phyloP scores from a whole-genome alignment of 2,797 vertebrate genomes.

The Siniperca scherzeri region DNA sequence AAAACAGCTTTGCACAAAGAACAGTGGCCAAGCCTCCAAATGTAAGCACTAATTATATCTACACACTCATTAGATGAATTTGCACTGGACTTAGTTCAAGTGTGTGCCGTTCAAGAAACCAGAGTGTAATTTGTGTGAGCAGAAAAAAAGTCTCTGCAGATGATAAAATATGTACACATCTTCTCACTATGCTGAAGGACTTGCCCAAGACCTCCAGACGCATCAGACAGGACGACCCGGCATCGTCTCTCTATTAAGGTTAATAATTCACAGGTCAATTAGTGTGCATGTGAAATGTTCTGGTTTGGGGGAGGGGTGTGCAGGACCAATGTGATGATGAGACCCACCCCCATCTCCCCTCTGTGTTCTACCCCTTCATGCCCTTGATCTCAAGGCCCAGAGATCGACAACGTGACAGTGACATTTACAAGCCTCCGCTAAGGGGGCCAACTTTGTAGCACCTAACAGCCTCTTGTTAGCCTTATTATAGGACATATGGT shows the following conservation, averaged over 20 bases:
- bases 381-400: conserved; percentile 82
- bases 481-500: conserved; percentile 93
- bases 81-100: conserved; percentile 42
- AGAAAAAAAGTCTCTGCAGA: conserved; percentile 47
- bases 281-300: conserved; percentile 68
- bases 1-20: conserved; percentile 46
- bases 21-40: conserved; percentile 34
- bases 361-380: conserved; percentile 28
- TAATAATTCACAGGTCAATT: conserved; percentile 82
- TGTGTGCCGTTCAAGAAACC: conserved; percentile 15
- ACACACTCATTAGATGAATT: conserved; percentile 33
- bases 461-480: conserved; percentile 90
- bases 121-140: conserved; percentile 43
- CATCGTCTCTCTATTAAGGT: conserved; percentile 67
- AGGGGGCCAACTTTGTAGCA: conserved; percentile 82
- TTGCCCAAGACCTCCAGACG: conserved; percentile 49
- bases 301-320: conserved; percentile 17
- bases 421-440: conserved; percentile 86
- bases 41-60: conserved; percentile 41
- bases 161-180: conserved; percentile 65
- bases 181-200: conserved; percentile 49
- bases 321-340: conserved; percentile 20
- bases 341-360: conserved; percentile 7
- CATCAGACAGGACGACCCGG: conserved; percentile 52
- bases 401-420: conserved; percentile 83